phyloP scores from a whole-genome alignment of 2,888 invertebrate species.

The Exephanes ischioxanthus region DNA sequence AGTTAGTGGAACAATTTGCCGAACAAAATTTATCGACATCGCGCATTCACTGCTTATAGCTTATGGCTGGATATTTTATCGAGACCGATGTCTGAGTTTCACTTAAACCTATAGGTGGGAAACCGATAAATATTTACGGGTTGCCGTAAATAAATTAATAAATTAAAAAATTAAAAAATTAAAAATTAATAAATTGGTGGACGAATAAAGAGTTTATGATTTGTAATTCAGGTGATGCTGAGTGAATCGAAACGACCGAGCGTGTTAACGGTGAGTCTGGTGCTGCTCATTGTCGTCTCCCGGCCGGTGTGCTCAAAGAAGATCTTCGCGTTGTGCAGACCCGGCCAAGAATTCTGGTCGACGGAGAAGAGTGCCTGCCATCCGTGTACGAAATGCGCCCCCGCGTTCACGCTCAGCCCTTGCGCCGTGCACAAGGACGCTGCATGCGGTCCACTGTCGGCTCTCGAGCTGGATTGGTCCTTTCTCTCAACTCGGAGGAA shows the following conservation, averaged over 20 bases:
- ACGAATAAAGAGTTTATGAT: constrained; percentile 1
- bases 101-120: too few species aligned
- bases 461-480: constrained; percentile 89
- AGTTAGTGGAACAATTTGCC: too few species aligned
- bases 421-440: constrained; percentile 92
- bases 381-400: constrained; percentile 90
- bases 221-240: constrained; percentile 79
- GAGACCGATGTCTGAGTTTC: too few species aligned
- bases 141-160: too few species aligned
- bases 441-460: constrained; percentile 89
- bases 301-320: constrained; percentile 65
- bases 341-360: constrained; percentile 90
- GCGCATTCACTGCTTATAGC: too few species aligned
- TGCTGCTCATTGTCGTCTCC: constrained; percentile 73
- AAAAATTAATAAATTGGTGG: too few species aligned
- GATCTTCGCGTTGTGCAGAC: constrained; percentile 82
- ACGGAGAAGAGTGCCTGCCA: constrained; percentile 88
- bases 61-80: too few species aligned
- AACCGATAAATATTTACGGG: too few species aligned
- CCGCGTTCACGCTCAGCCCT: constrained; percentile 89
- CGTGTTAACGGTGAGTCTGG: constrained; percentile 76
- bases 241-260: constrained; percentile 69
- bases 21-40: too few species aligned
- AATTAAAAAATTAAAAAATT: too few species aligned
- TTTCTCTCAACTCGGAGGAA: constrained; percentile 85